Evolutionary conservation across 2,888 invertebrate species (phyloP).

Genomic region (Bombylius discolor): DNA sequence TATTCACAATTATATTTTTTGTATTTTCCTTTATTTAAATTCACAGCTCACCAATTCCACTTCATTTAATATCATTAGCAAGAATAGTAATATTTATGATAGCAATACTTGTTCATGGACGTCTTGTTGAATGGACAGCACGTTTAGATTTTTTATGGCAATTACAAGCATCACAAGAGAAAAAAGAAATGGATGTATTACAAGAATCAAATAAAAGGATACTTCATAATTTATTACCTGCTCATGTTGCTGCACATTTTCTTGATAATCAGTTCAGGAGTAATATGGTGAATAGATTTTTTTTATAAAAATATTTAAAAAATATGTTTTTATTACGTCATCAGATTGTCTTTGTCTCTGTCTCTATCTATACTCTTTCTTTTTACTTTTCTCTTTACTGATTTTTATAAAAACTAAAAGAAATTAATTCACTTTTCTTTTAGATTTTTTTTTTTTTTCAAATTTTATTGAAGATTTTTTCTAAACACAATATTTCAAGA

Average conservation of each 20-base stretch:
- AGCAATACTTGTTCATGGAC: slow-evolving; percentile 71
- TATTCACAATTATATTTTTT: not conserved
- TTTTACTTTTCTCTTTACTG: not conserved
- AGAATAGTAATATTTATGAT: slow-evolving; percentile 71
- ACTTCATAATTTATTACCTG: slow-evolving; percentile 76
- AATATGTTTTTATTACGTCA: not conserved
- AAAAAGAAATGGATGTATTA: slow-evolving; percentile 83
- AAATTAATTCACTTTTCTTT: no score
- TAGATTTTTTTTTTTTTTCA: no score
- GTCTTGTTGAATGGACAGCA: slow-evolving; percentile 80
- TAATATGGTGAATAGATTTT: slow-evolving; percentile 54
- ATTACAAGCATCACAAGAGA: slow-evolving; percentile 78
- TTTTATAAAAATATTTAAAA: slow-evolving; percentile 3
- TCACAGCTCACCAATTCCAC: slow-evolving; percentile 54
- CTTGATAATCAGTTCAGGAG: slow-evolving; percentile 78
- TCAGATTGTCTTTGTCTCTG: not conserved
- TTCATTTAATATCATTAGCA: slow-evolving; percentile 62
- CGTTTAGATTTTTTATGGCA: slow-evolving; percentile 72
- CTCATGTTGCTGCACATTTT: slow-evolving; percentile 86
- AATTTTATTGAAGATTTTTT: no score
- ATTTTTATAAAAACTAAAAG: no score
- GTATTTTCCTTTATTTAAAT: not conserved
- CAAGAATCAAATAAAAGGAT: slow-evolving; percentile 82
- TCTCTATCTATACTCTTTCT: not conserved
- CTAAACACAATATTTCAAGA: no score